Evolutionary conservation across 2,888 invertebrate species (phyloP).

Genomic region (Eucera pruinosa): DNA sequence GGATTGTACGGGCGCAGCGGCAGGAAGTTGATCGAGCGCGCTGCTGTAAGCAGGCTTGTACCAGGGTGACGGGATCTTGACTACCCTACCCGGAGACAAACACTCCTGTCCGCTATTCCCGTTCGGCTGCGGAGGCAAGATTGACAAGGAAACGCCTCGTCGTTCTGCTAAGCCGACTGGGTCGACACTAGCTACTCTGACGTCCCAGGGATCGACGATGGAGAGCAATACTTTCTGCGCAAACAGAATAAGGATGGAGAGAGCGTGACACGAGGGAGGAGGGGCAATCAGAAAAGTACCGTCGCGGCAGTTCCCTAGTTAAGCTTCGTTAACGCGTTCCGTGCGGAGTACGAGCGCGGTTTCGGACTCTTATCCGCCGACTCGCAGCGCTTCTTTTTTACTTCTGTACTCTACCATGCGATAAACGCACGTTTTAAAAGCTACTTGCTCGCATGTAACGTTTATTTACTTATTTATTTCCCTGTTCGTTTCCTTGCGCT

Average conservation of each 20-base stretch:
- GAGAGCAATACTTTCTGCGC: conserved; percentile 77
- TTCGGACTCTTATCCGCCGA: too few species aligned
- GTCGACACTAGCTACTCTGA: conserved; percentile 81
- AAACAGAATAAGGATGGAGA: conserved; percentile 55
- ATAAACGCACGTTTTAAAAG: too few species aligned
- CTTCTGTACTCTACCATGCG: too few species aligned
- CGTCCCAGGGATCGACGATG: conserved; percentile 83
- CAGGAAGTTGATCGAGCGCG: conserved; percentile 18
- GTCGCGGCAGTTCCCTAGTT: conserved; percentile 74
- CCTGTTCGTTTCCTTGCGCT: too few species aligned
- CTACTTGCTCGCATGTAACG: too few species aligned
- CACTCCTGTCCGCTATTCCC: conserved; percentile 31
- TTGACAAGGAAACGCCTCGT: conserved; percentile 75
- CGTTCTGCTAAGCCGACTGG: conserved; percentile 77
- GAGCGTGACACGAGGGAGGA: conserved; percentile 19
- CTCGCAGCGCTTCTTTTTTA: too few species aligned
- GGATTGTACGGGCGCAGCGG: conserved; percentile 5
- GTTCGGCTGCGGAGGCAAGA: conserved; percentile 50
- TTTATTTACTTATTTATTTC: too few species aligned
- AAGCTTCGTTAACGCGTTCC: conserved; percentile 70
- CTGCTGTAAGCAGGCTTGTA: conserved; percentile 75
- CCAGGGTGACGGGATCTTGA: conserved; percentile 80
- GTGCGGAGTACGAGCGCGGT: neutral
- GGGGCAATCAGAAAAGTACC: conserved; percentile 32
- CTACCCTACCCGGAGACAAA: conserved; percentile 45